Percentiles rank a stretch among this genome's conserved stretches.
Evolutionary conservation across 2,888 invertebrate species (phyloP).

Genomic region (Perizoma affinitatum): DNA sequence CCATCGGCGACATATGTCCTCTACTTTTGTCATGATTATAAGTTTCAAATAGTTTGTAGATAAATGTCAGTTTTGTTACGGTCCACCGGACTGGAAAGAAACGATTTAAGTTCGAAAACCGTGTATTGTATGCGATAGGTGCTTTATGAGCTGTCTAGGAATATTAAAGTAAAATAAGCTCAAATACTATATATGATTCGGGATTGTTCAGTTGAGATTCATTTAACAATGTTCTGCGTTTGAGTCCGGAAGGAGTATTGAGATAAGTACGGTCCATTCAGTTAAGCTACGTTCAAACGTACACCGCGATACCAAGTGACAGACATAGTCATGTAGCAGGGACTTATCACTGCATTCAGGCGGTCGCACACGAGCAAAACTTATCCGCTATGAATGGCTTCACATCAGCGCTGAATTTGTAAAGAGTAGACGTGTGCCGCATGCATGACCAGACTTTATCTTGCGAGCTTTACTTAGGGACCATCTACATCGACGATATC

Average conservation of each 20-base stretch:
- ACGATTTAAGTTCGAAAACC: constrained; percentile 33
- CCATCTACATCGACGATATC: constrained; percentile 4
- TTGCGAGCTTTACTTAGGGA: constrained; percentile 42
- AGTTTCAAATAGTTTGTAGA: constrained; percentile 46
- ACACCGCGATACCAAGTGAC: constrained; percentile 61
- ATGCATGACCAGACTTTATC: constrained; percentile 76
- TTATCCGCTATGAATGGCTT: constrained; percentile 76
- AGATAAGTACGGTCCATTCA: constrained; percentile 27
- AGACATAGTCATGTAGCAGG: constrained; percentile 63
- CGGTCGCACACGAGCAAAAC: constrained; percentile 70
- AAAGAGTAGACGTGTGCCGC: constrained; percentile 80
- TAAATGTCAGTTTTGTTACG: constrained; percentile 42
- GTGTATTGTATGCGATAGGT: constrained; percentile 10
- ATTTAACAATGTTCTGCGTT: background rate
- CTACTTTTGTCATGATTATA: constrained; percentile 64
- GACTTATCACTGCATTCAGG: constrained; percentile 73
- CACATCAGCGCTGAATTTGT: constrained; percentile 78
- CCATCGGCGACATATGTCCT: constrained; percentile 64
- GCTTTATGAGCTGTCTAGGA: background rate
- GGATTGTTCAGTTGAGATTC: too few species aligned
- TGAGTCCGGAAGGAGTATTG: constrained; percentile 21
- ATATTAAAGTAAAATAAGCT: too few species aligned
- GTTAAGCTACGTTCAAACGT: constrained; percentile 26
- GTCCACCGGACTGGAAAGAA: constrained; percentile 38
- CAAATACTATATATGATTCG: too few species aligned